Evolutionary conservation across 2,888 invertebrate genomes (phyloP), one percentile per base, ranked within the genome.

Genomic region (Leptopilina myrica): DNA sequence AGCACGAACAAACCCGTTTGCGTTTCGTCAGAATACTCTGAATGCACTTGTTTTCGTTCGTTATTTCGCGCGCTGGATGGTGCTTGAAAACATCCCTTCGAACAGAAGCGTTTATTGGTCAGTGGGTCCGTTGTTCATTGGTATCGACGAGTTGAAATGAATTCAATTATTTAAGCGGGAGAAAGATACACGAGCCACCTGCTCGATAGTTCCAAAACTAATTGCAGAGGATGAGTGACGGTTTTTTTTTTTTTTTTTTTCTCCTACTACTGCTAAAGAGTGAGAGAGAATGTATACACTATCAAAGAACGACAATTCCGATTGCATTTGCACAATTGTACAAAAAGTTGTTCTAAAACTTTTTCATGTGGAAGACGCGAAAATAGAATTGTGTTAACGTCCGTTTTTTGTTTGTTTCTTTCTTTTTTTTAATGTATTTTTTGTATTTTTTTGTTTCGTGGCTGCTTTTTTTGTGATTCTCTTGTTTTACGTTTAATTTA

Each of bases 31-130:
- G 33, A 33, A 33, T 33, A 33, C 33, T 33, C 56, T 78, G 15
- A 59, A 5, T 59, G 78, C 79, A 46, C 64, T 79, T 65, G 11
- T 77, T 77, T 56, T 33, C 64, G 79, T 83, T 83, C 82, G 84
- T 85, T 85, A 82, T 81, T 82, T 83, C 80, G 66, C 76, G 76
- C 59, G 62, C 73, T 79, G 73, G 53, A 73, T 49, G 46, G n/a
- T 64, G 64, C 78, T 69, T 69, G 33, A 33, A 33, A 33, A 33
- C 76, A 76, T 64, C 43, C 62, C 40, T 46, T 64, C 26, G 46
- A 33, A 64, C 46, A 43, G 15, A 26, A 77, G 64, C 76, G 79
- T 84, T 82, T 82, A 84, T 84, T 84, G 81, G 84, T 83, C 81
- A 82, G 76, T 77, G 77, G 80, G 82, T 81, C 78, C 69, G 79